Conservation (phyloP, 2,888 invertebrate species). For the Megamerina dolium region DNA sequence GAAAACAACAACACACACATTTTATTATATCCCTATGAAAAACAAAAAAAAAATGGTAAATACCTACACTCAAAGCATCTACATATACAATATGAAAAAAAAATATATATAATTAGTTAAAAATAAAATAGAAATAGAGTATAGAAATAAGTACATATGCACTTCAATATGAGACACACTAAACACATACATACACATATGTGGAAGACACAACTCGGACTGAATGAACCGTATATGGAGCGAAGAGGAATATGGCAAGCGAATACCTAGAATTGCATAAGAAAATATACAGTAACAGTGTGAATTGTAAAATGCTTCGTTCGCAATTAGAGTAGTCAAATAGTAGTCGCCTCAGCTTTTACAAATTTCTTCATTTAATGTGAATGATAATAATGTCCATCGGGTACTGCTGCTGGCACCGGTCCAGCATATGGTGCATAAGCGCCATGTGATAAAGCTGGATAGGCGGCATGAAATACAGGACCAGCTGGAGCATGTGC, state of each 20-base stretch:
- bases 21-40: constrained; percentile 17
- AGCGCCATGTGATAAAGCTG: constrained; percentile 35
- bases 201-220: too few relatives aligned
- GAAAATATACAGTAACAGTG: constrained; percentile 2
- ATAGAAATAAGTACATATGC: background rate
- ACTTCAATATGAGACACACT: constrained; percentile 13
- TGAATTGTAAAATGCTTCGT: constrained; percentile 7
- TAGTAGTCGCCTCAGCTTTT: constrained; percentile 19
- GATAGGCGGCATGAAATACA: constrained; percentile 36
- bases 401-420: constrained; percentile 22
- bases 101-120: constrained; percentile 2
- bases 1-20: constrained; percentile 37
- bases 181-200: too few relatives aligned
- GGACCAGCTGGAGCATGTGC: constrained; percentile 3
- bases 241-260: background rate
- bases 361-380: constrained; percentile 30
- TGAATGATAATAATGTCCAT: constrained; percentile 31
- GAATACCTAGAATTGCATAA: background rate
- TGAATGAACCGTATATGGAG: constrained; percentile 16
- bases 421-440: constrained; percentile 32
- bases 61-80: constrained; percentile 13
- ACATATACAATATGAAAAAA: constrained; percentile 6
- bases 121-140: constrained; percentile 2
- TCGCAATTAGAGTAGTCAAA: background rate
- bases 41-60: too few relatives aligned